Evolutionary conservation across 2,888 invertebrate genomes (phyloP), one percentile per base, ranked within the genome.

Genomic region (Chouioia cunea): DNA sequence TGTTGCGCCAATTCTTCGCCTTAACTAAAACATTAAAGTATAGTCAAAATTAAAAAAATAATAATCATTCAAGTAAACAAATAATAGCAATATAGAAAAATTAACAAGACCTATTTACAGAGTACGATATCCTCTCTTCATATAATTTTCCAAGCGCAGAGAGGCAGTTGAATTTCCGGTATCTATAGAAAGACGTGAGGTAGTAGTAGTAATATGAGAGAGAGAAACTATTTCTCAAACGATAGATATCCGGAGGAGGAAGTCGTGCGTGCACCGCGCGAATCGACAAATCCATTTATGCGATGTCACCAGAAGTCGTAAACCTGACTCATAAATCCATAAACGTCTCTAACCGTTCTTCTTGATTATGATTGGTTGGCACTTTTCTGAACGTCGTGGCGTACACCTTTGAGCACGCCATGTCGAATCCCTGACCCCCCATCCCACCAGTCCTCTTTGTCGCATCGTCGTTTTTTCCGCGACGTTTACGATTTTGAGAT

Each of bases 261-360:
- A 70, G 50, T 64, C 27, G 22, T 36, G 15, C 8, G 46, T 46
- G 23, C 52, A 27, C 23, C 14, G 20, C 48, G 53, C 46, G 46
- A 54, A 58, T 53, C 59, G 62, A 54, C 64, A 56, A 65, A 70
- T 70, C 64, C 58, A 70, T 70, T 70, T 59, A 70, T 59, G 58
- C 23, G 46, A 52, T 65, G 59, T 70, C 70, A 58, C 59, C 44
- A 60, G 56, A 58, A 59, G 70, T 48, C 65, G 48, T 70, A 70
- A 70, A 70, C 70, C 59, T 36, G 64, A 58, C 53, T 70, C 70
- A 22, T 70, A 70, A 70, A 70, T 70, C 70, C 43, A 58, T 63
- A 58, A 69, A 50, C 43, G 58, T 27, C 50, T 52, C 18, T 36
- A 54, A 56, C 46, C 65, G 36, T 43, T 57, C 57, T 22, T 22